Evolutionary conservation across 1,140 invertebrate genomes (phyloP), one percentile per base, ranked within the genome.

Genomic region (Phortica variegata): DNA sequence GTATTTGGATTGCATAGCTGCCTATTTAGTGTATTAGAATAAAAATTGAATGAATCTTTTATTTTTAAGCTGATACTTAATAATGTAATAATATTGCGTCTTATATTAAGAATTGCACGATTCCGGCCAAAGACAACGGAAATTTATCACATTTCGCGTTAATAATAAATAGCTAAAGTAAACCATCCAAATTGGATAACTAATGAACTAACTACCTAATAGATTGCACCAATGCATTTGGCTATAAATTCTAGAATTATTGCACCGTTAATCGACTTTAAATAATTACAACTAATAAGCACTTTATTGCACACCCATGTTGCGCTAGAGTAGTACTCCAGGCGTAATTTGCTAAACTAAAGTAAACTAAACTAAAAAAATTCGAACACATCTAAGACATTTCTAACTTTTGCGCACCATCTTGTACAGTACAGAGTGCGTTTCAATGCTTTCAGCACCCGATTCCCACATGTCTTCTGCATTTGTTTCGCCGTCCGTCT

Each of bases 391-490:
- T 26, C 23, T 39, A 32, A 34, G 47, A 40, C 32, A 16, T 13
- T 33, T 55, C n/a, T n/a, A 73, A 47, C 53, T 61, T 41, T 75
- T 85, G 54, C 77, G 77, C 68, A 80, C 85, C 79, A 79, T 82
- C 53, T 77, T 87, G 58, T 89, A 89, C 58, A 89, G 87, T 3
- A 90, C 87, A 12, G 87, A 89, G 77, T 91, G 87, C 0, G 89
- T 91, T 47, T 88, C 89, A 29, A 90, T 80, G 77, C 88, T 91
- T 65, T 91, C 89, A 5, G 86, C 88, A 2, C 88, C 89, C 33
- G 88, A 90, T 77, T 91, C 89, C 77, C 88, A 90, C 43, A 85
- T 83, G 9, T 86, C 87, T 60, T 89, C 87, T 21, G 84, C 82
- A 16, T 82, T 76, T 18, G 85, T 87, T 56, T 86, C 87, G n/a